Base-by-base conservation (phyloP, 2,113 vertebrate species). In the Gallinago media region DNA sequence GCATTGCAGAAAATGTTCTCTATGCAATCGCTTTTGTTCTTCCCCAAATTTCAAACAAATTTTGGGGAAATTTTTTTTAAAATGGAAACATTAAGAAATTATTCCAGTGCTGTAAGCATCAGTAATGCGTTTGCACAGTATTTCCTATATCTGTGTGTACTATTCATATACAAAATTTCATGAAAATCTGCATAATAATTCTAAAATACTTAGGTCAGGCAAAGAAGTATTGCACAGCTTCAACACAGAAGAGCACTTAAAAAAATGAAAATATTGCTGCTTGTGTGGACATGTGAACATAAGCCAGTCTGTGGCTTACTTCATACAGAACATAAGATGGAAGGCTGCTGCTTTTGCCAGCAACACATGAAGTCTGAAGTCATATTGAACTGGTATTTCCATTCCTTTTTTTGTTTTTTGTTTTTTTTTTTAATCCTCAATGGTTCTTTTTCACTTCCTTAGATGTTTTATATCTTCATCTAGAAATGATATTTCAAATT, bases 251-350 rank as follows among this genome's bases (percentile, higher is more conserved):
- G 88, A 74, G 23, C n/a, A 73, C 67, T 78, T 66, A 1, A 66
- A 44, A 38, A 46, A 63, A 23, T 15, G 13, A 16, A 85, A 66
- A 71, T 46, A 65, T 20, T 76, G 20, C 23, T 73, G 46, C 31
- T 47, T 27, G 20, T 70, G 66, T 81, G 81, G 62, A 44, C 21
- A 61, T 18, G 13, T 19, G 54, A 85, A 20, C 20, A 23, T 9
- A 77, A 94, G 36, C 3, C 36, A 38, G n/a, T 5, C 40, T 85
- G 63, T 31, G 66, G 6, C 34, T 65, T 65, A 4, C 8, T 50
- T 36, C 36, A 5, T 12, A 2, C 16, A 29, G 56, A 54, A 5
- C 20, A 6, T 20, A 21, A 18, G 34, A 21, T 0, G 2, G 26
- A 62, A n/a, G n/a, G 38, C 70, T 49, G 21, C 44, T 44, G 6